Base-by-base conservation (phyloP, 2,113 vertebrate species). In the Oriolus oriolus region DNA sequence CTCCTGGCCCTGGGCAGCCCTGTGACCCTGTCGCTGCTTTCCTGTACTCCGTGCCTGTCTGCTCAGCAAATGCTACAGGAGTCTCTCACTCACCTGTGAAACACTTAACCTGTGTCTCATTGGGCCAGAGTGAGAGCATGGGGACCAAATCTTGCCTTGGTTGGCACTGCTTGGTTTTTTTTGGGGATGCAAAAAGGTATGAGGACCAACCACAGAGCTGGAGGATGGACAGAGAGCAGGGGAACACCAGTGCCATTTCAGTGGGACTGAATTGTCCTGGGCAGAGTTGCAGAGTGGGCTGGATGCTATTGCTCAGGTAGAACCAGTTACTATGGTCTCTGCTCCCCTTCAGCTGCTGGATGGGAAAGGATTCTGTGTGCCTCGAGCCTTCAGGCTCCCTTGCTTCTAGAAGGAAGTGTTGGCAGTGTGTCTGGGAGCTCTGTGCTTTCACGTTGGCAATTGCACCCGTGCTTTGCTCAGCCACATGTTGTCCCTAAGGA, bases 21-120 rank as follows among this genome's bases (percentile, higher is more conserved):
- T 5, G 1, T 4, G 59, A 11, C 13, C 24, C n/a, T 13, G 26
- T 33, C 8, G 0, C 66, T 76, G 13, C 20, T 20, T 47, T 81
- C 49, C 59, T 53, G 47, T 12, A 7, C 54, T 47, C 42, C 0
- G 0, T n/a, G 52, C 21, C 47, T 31, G 33, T 41, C 31, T 83
- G 70, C 76, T 80, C 39, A 35, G 57, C 57, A 66, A 42, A 42
- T 7, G 47, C 57, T 59, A 35, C 49, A 54, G 66, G 26, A 68
- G 10, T 50, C n/a, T 73, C 54, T 30, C 7, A 2, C 20, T 45
- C 41, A 11, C 11, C 27, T 61, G 4, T 37, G 65, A 35, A 13
- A 76, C 2, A 1, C 50, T 22, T 70, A 35, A 13, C 14, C 35
- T 74, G 8, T 41, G 60, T 61, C 31, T 70, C 3, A 0, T 0